phyloP scores from a whole-genome alignment of 1,140 invertebrate species.

The Bradysia coprophila region DNA sequence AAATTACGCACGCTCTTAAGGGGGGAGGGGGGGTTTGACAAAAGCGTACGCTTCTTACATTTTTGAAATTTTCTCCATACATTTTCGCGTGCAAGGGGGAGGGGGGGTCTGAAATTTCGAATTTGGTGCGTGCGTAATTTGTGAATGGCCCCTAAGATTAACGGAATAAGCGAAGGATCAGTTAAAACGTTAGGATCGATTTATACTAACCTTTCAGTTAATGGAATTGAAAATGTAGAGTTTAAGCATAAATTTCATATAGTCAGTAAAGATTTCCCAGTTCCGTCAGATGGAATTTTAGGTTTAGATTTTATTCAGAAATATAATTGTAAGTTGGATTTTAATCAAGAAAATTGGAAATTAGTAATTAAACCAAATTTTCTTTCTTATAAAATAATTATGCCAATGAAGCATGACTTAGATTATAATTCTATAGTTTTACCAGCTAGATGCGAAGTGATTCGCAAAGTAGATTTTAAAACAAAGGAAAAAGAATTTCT shows the following conservation, averaged over 20 bases:
- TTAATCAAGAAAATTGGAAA: not conserved
- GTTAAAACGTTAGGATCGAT: conserved; percentile 1
- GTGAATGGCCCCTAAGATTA: too few relatives aligned
- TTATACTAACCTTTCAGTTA: not conserved
- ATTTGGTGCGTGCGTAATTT: too few relatives aligned
- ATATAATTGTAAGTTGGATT: not conserved
- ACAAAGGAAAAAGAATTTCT: not conserved
- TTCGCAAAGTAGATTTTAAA: conserved; percentile 1
- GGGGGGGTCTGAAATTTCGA: too few relatives aligned
- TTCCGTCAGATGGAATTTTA: conserved; percentile 4
- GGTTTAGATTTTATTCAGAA: conserved; percentile 3
- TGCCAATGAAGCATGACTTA: too few relatives aligned
- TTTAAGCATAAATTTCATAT: conserved; percentile 2
- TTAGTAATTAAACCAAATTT: not conserved
- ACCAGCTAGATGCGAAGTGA: conserved; percentile 3
- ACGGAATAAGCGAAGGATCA: not conserved
- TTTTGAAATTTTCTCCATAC: too few relatives aligned
- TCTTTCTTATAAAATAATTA: not conserved
- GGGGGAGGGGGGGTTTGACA: too few relatives aligned
- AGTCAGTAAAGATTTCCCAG: conserved; percentile 1
- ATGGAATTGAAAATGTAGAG: not conserved
- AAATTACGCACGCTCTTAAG: too few relatives aligned
- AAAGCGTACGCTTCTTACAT: too few relatives aligned
- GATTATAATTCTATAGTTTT: not conserved
- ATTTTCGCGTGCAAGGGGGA: too few relatives aligned